Evolutionary conservation across 2,797 vertebrate species (phyloP), one percentile per base, ranked within the genome.

Genomic region (Rhyacichthys aspro): DNA sequence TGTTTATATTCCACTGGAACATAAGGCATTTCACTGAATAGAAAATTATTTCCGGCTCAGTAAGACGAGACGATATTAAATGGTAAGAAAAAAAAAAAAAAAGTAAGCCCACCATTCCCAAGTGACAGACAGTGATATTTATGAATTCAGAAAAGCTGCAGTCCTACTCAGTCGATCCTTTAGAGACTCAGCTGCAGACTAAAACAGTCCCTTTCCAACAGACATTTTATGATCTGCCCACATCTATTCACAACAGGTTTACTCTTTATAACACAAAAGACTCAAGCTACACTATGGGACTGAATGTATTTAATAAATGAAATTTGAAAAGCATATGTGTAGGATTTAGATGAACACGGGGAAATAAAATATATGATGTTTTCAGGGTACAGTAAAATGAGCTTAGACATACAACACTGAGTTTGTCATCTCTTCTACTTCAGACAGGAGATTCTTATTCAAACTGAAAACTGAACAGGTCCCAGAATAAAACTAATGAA

Each of bases 31-130:
- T 56, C 49, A 36, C 49, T 60, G 19, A 48, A 55, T 9, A 46
- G 55, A 61, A 76, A 64, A 62, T 55, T 6, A 41, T 67, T 61
- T 53, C 15, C 11, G 6, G 53, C 43, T 59, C 32, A 45, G 32
- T 28, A 38, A 39, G 48, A 61, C 54, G 43, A 59, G 44, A 63
- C 16, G 7, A 33, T 48, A 44, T 23, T 48, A 33, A 42, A 16
- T 16, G 15, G 33, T 44, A 44, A 55, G 37, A 63, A 55, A 12
- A 57, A 34, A 68, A 59, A 17, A 54, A 60, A 16, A 50, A 19
- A 68, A 49, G 17, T 41, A 50, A 44, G 39, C 42, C 41, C 10
- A 59, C 9, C 16, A 33, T 15, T 43, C 17, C 36, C 4, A 43
- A 59, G 62, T 38, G 37, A 54, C 32, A 32, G 23, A 10, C 61